phyloP scores from a whole-genome alignment of 1,140 invertebrate species.

The Macrobrachium nipponense region DNA sequence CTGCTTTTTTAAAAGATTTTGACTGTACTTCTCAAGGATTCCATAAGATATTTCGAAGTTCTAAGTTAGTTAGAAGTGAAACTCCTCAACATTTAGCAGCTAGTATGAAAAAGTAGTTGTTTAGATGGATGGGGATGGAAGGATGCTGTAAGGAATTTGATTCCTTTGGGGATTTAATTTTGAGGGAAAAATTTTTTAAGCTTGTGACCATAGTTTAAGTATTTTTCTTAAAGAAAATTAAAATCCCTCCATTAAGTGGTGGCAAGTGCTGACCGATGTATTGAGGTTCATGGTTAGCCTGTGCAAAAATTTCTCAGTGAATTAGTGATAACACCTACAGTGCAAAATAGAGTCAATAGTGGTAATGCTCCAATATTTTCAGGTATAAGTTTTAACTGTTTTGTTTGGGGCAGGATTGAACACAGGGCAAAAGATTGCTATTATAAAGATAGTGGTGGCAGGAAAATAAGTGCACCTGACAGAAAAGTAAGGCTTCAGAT shows the following conservation, averaged over 20 bases:
- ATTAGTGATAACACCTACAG: not conserved
- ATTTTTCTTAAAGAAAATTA: not conserved
- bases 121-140: too few relatives aligned
- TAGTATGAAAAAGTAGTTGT: not conserved
- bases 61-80: not conserved
- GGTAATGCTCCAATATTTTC: too few relatives aligned
- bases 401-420: not conserved
- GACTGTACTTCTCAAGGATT: not conserved
- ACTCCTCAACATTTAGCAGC: not conserved
- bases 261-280: not conserved
- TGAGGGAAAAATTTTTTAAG: slow-evolving; percentile 1
- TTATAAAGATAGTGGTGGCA: too few relatives aligned
- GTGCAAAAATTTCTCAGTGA: not conserved
- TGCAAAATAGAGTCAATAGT: not conserved
- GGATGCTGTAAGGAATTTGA: not conserved
- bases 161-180: not conserved
- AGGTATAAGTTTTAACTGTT: too few relatives aligned
- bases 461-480: too few relatives aligned
- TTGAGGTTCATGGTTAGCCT: not conserved
- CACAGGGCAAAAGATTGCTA: too few relatives aligned
- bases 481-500: too few relatives aligned
- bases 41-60: not conserved
- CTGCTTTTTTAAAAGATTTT: too few relatives aligned
- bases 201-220: not conserved
- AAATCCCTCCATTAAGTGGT: not conserved